Conservation (phyloP, 2,113 vertebrate genomes). For the Oryctolagus cuniculus region mOryCun1.1 NC_091443.1:102232501-102233000, state of each 20-base stretch:
- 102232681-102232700: slow-evolving; percentile 94
- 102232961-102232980: too few species aligned
- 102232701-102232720: slow-evolving; percentile 95
- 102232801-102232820: slow-evolving; percentile 91
- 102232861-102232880: background rate
- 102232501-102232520: slow-evolving; percentile 59
- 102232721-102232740: slow-evolving; percentile 93
- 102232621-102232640: slow-evolving; percentile 84
- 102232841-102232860: slow-evolving; percentile 84
- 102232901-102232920: background rate
- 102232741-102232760: slow-evolving; percentile 94
- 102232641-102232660: slow-evolving; percentile 90
- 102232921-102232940: background rate
- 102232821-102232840: slow-evolving; percentile 91
- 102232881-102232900: background rate
- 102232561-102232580: slow-evolving; percentile 69
- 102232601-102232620: slow-evolving; percentile 77
- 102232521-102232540: slow-evolving; percentile 45
- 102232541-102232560: slow-evolving; percentile 62
- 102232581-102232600: slow-evolving; percentile 77
- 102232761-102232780: slow-evolving; percentile 95
- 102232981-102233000: too few species aligned
- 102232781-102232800: slow-evolving; percentile 93
- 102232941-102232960: background rate
- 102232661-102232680: slow-evolving; percentile 93